Evolutionary conservation across 2,888 invertebrate genomes (phyloP).

Genomic region (Nasonovia ribisnigri): DNA sequence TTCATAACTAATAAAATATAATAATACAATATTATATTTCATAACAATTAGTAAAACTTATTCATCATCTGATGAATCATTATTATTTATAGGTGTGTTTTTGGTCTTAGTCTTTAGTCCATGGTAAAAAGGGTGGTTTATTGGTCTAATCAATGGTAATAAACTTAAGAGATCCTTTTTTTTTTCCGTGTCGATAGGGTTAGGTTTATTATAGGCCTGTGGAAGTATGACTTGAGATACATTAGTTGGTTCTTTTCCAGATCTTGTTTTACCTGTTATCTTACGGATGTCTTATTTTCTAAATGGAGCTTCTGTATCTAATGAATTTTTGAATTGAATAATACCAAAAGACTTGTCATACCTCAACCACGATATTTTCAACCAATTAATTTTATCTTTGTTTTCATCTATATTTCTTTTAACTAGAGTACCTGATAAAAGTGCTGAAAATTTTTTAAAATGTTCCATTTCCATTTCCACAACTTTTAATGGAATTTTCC

Average conservation of each 20-base stretch:
- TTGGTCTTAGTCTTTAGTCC: not conserved
- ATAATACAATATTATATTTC: too few relatives aligned
- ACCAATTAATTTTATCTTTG: conserved; percentile 25
- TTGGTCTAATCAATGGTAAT: not conserved
- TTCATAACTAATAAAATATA: too few relatives aligned
- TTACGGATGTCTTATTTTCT: not conserved
- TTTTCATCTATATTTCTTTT: not conserved
- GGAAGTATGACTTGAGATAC: not conserved
- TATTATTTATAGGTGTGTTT: too few relatives aligned
- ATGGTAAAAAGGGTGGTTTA: conserved; percentile 15
- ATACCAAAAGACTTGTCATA: conserved; percentile 16
- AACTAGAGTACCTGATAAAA: not conserved
- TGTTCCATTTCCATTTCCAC: not conserved
- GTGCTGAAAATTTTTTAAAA: not conserved
- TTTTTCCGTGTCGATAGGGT: not conserved
- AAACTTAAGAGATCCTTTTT: conserved; percentile 19
- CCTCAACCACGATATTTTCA: conserved; percentile 16
- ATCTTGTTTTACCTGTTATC: not conserved
- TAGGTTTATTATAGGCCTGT: not conserved
- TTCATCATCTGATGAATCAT: too few relatives aligned
- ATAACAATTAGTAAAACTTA: too few relatives aligned
- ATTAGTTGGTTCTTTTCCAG: conserved; percentile 11
- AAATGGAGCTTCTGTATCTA: not conserved
- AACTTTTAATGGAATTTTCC: not conserved
- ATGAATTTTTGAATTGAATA: conserved; percentile 25